These are phyloP conservation scores for Setophaga petechia DNA, from an alignment of 2,113 vertebrate species.

Conservation along the genomic window DNA sequence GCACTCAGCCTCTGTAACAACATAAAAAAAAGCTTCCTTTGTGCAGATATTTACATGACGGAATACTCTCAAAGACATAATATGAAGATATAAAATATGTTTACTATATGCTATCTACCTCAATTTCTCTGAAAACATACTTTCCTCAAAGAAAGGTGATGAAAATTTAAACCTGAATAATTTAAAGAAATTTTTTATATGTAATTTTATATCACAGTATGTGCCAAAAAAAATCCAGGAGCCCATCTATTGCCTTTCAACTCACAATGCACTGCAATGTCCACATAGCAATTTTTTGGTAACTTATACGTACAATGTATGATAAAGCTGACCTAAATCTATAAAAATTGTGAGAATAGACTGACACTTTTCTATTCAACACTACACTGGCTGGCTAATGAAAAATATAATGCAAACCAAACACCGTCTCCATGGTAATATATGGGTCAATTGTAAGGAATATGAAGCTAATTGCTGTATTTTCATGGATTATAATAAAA, in stretches of 20 bases:
- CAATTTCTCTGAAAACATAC: not conserved
- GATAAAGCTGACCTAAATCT: not conserved
- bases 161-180: not conserved
- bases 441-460: slow-evolving; percentile 16
- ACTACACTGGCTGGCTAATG: not conserved
- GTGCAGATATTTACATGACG: not conserved
- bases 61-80: not conserved
- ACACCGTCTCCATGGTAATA: slow-evolving; percentile 42
- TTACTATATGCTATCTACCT: not conserved
- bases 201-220: not conserved
- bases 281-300: not conserved
- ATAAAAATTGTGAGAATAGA: not conserved
- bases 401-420: slow-evolving; percentile 10
- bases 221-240: not conserved
- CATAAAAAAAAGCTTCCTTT: not conserved
- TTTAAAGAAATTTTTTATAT: not conserved
- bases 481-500: slow-evolving; percentile 55
- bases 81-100: not conserved
- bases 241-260: not conserved
- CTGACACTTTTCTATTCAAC: not conserved
- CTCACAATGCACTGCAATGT: not conserved
- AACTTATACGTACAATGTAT: not conserved
- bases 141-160: not conserved
- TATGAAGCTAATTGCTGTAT: slow-evolving; percentile 30
- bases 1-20: not conserved